Conservation (phyloP, 2,797 vertebrate species). For the Pteropus rufus region DNA sequence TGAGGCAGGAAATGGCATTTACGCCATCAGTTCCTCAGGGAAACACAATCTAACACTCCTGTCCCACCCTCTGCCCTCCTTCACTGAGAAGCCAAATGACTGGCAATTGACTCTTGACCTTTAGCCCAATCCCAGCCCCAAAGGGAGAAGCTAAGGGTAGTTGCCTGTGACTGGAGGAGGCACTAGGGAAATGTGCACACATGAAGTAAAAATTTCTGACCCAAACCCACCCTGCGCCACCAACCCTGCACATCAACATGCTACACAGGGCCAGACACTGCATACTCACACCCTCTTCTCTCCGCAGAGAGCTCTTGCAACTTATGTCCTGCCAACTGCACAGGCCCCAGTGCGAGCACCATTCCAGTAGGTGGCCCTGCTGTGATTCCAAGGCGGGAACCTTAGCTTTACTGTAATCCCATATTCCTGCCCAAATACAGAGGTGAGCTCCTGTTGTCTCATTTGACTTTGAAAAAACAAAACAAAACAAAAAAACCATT, state of each 20-base stretch:
- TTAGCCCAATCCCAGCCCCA: conserved; percentile 42
- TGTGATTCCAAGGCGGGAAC: not conserved
- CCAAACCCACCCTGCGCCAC: not conserved
- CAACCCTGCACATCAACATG: not conserved
- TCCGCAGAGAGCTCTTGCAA: not conserved
- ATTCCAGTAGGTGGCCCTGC: not conserved
- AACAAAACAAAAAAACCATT: not conserved
- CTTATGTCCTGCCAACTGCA: not conserved
- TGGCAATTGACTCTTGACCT: conserved; percentile 61
- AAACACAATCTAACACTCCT: not conserved
- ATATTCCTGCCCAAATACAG: not conserved
- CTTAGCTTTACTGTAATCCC: not conserved
- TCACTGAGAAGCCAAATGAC: conserved; percentile 54
- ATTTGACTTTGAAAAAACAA: not conserved
- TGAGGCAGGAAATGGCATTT: not conserved
- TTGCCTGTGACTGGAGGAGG: conserved; percentile 12
- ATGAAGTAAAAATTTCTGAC: not conserved
- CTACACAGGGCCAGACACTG: not conserved
- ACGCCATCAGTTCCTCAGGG: not conserved
- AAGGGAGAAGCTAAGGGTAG: conserved; percentile 31
- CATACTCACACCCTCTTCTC: not conserved
- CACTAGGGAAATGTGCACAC: not conserved
- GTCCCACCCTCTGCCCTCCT: conserved; percentile 16
- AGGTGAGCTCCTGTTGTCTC: not conserved
- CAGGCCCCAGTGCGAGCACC: not conserved